Base-by-base conservation (phyloP, 1,140 invertebrate species). In the Ostrea edulis region DNA sequence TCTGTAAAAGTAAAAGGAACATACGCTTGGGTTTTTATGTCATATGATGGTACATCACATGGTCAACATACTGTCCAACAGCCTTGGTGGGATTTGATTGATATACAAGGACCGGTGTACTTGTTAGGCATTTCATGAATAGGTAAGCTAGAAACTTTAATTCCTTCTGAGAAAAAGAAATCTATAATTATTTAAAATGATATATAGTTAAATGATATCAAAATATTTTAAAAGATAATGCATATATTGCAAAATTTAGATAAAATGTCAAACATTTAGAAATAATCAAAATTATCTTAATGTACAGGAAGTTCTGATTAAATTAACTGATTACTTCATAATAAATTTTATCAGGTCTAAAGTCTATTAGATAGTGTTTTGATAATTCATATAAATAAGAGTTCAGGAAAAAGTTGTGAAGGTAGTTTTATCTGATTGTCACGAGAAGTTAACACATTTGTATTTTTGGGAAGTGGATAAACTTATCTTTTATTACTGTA, bases 21-120 rank as follows among this genome's bases (percentile, higher is more conserved):
- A 77, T 2, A 14, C 14, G 22, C 25, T 11, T 77, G 0, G 55
- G 17, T n/a, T 62, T 62, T 62, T 62, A 2, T 77, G 68, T 77
- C 68, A 77, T 77, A 77, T 77, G 68, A 77, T 77, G 29, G 25
- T 77, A 17, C 25, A 29, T 77, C 68, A 77, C 68, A 77, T 77
- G 68, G 68, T 77, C 25, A 29, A 12, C 68, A 77, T 17, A 8
- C 29, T 77, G 68, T 25, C 22, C 68, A 77, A 77, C 29, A 77
- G 68, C 68, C 68, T 77, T 77, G 68, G 68, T 77, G 25, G 65
- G 22, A 25, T n/a, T 68, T 68, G 9, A n/a, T 8, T 29, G 25
- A 12, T 77, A 35, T 77, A 22, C 22, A 25, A 4, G 14, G 22
- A 35, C 68, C 22, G 29, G 11, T 77, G 3, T 77, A 29, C 25